Base-by-base conservation (phyloP, 2,797 vertebrate species). In the Lophius americanus region DNA sequence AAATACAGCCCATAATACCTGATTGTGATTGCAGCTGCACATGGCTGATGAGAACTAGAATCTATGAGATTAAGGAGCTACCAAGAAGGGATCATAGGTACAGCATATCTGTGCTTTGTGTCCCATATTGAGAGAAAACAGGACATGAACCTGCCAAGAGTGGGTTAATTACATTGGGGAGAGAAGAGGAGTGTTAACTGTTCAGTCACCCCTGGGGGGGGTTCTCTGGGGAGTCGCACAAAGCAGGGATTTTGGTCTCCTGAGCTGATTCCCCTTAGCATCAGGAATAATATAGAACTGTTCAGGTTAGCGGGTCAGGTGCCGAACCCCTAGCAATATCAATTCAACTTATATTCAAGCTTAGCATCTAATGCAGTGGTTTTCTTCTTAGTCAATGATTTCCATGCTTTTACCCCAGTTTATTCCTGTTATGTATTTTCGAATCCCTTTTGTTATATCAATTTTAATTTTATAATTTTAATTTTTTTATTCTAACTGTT, bases 81-180 rank as follows among this genome's bases (percentile, higher is more conserved):
- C 68, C 65, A 14, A 41, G 54, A 60, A 72, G 51, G 51, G 50
- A 65, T 55, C 3, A 76, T 23, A 68, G 64, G 79, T 68, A 73
- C 60, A 81, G 66, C 56, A 41, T 49, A 88, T 78, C 79, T 86
- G 81, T 54, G 71, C 81, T 79, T 49, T 76, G 86, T 90, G 91
- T 91, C 92, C 91, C 86, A 93, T 88, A 90, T 92, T 89, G 87
- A 85, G 85, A 78, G 78, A 92, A 92, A 89, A 86, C 88, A 87
- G 88, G 83, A 91, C 82, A 74, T 88, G 90, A 92, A 91, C 91
- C 85, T 82, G 91, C 89, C 84, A 79, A 84, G 89, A 76, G 75
- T 78, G 87, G 92, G 90, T 94, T 94, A 94, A 94, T 93, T 93
- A 91, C 91, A 88, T 91, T 67, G 83, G 90, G 91, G 88, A 92